Evolutionary conservation across 2,113 vertebrate genomes (phyloP).

Genomic region (human): DNA sequence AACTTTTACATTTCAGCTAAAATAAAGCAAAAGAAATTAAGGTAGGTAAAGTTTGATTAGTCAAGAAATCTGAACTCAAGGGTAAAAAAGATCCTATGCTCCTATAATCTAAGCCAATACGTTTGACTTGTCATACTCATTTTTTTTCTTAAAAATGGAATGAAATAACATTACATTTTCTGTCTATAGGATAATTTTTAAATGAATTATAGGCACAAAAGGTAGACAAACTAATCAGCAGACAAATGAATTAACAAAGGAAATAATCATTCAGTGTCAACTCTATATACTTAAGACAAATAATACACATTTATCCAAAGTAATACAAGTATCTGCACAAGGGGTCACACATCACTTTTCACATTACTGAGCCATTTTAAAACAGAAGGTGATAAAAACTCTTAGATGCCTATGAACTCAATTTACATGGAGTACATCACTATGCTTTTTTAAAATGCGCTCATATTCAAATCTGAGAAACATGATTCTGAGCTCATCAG

Average conservation of each 20-base stretch:
- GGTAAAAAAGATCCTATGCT: neutral
- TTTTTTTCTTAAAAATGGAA: neutral
- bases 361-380: constrained; percentile 48
- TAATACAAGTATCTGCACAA: neutral
- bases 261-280: constrained; percentile 44
- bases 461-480: constrained; percentile 78
- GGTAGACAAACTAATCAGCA: neutral
- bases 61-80: neutral
- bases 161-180: neutral
- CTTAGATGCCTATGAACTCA: constrained; percentile 53
- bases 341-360: constrained; percentile 39
- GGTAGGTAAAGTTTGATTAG: neutral
- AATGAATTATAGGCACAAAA: neutral
- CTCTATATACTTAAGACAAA: constrained; percentile 9
- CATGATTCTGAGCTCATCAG: constrained; percentile 79
- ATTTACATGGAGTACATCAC: constrained; percentile 68
- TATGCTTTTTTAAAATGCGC: constrained; percentile 69
- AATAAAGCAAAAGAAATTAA: neutral
- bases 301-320: constrained; percentile 38
- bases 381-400: constrained; percentile 62
- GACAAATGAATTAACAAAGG: constrained; percentile 45
- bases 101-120: neutral
- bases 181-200: constrained; percentile 26
- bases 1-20: neutral
- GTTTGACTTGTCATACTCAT: neutral